These are phyloP conservation scores for Heteronetta atricapilla DNA, from an alignment of 2,113 vertebrate species.

Conservation along the genomic window DNA sequence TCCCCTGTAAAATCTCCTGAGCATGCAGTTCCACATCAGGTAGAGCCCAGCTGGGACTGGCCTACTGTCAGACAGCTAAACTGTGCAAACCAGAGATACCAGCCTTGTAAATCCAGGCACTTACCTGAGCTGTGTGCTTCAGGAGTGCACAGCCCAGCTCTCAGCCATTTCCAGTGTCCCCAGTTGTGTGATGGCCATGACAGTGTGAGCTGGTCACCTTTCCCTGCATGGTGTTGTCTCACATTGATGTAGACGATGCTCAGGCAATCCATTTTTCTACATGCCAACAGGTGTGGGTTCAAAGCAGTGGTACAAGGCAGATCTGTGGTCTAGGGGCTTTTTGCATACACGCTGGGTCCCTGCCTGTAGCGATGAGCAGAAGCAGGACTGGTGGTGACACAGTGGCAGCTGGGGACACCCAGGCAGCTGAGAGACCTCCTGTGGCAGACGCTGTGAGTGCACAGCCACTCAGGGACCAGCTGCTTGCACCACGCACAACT, in stretches of 20 bases:
- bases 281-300: background rate
- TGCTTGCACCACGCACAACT: background rate
- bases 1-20: background rate
- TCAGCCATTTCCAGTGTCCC: background rate
- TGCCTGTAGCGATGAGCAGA: background rate
- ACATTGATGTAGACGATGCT: background rate
- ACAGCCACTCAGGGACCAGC: background rate
- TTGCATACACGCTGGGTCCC: background rate
- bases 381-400: background rate
- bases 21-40: background rate
- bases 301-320: background rate
- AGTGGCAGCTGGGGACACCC: background rate
- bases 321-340: background rate
- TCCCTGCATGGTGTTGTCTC: background rate
- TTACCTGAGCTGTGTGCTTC: background rate
- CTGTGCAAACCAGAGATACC: background rate
- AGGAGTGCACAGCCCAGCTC: background rate
- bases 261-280: background rate
- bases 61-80: background rate
- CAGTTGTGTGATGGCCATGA: too few relatives aligned
- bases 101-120: background rate
- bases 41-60: background rate
- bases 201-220: background rate
- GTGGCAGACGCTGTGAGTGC: background rate
- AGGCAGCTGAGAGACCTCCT: background rate